Evolutionary conservation across 2,797 vertebrate species (phyloP).

Genomic region (Ctenosaura bakeri): DNA sequence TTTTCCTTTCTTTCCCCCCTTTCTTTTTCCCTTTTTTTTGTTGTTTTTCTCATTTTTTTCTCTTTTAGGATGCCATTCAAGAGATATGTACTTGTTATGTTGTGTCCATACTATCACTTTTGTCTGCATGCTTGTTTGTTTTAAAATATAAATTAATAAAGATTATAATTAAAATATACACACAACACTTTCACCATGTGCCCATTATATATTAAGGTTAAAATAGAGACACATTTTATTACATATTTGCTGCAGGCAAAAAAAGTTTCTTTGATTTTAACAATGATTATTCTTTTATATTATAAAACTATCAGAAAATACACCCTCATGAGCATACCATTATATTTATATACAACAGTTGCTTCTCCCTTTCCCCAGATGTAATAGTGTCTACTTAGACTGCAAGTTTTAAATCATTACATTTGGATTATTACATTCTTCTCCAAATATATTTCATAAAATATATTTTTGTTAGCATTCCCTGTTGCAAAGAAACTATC

Average conservation of each 20-base stretch:
- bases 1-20: too few relatives aligned
- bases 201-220: slow-evolving; percentile 25
- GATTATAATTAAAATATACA: slow-evolving; percentile 8
- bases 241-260: not conserved
- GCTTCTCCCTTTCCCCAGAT: slow-evolving; percentile 35
- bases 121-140: too few relatives aligned
- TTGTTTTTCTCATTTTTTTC: too few relatives aligned
- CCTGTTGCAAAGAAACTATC: not conserved
- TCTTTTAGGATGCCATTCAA: too few relatives aligned
- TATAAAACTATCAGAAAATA: not conserved
- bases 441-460: not conserved
- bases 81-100: too few relatives aligned
- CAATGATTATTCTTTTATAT: slow-evolving; percentile 13
- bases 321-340: not conserved
- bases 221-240: slow-evolving; percentile 41
- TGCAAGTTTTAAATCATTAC: slow-evolving; percentile 49
- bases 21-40: too few relatives aligned
- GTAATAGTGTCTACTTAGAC: slow-evolving; percentile 35
- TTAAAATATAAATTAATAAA: too few relatives aligned
- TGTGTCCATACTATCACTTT: too few relatives aligned
- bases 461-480: not conserved
- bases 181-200: slow-evolving; percentile 30
- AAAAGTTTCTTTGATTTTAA: slow-evolving; percentile 30
- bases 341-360: not conserved
- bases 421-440: not conserved